A percentile compares a stretch with the other conserved stretches of the same genome.
Evolutionary conservation across 2,888 invertebrate species (phyloP).

Genomic region (Branchellion lobata): DNA sequence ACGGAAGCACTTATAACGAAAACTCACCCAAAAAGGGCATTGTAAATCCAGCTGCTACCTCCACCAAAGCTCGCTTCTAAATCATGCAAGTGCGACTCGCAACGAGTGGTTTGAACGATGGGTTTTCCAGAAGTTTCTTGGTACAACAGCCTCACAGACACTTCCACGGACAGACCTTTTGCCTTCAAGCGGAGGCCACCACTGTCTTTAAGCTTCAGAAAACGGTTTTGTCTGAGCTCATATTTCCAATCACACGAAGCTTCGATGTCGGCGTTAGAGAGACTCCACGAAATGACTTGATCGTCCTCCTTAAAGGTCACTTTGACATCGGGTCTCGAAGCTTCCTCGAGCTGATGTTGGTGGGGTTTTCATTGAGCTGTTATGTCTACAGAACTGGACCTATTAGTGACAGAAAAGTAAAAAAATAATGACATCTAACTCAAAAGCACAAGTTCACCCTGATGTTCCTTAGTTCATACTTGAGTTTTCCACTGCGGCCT

Average conservation of each 20-base stretch:
- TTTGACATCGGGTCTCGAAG: not conserved
- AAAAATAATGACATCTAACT: too few species aligned
- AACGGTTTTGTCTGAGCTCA: not conserved
- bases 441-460: not conserved
- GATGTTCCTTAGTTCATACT: conserved; percentile 37
- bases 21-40: conserved; percentile 27
- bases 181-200: not conserved
- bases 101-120: conserved; percentile 24
- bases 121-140: not conserved
- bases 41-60: conserved; percentile 39
- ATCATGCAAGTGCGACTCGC: conserved; percentile 34
- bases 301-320: not conserved
- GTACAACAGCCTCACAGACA: not conserved
- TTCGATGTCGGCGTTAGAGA: not conserved
- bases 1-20: too few species aligned
- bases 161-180: not conserved
- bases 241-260: conserved; percentile 13
- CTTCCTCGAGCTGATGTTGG: too few species aligned
- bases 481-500: not conserved
- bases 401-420: too few species aligned
- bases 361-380: too few species aligned
- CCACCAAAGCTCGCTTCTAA: conserved; percentile 20
- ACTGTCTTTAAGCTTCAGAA: conserved; percentile 1
- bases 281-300: not conserved
- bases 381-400: too few species aligned